These are phyloP conservation scores for Arremon brunneinucha DNA, from an alignment of 2,797 vertebrate genomes.

Conservation along the genomic window DNA sequence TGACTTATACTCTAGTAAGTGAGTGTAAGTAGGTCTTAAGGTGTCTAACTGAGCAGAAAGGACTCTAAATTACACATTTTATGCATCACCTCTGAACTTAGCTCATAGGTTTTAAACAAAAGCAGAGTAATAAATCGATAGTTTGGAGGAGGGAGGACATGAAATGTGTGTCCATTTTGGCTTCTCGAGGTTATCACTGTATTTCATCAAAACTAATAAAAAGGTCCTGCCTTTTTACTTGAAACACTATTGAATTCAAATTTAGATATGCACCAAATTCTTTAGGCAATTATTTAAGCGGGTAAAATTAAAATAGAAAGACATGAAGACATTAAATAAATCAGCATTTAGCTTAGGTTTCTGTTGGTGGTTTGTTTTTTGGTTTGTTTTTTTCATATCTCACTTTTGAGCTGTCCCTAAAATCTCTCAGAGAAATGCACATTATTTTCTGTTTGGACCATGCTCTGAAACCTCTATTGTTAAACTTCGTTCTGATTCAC, in stretches of 20 bases:
- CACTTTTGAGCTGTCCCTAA: not conserved
- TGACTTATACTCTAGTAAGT: constrained; percentile 47
- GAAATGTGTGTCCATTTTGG: constrained; percentile 6
- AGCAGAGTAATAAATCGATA: not conserved
- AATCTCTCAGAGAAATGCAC: not conserved
- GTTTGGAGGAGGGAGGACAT: not conserved
- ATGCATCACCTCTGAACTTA: constrained; percentile 46
- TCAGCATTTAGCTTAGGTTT: not conserved
- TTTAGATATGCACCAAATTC: not conserved
- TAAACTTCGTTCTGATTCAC: not conserved
- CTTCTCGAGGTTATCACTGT: not conserved
- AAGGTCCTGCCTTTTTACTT: not conserved
- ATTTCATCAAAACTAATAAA: constrained; percentile 22
- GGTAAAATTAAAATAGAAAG: not conserved
- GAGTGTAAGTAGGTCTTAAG: constrained; percentile 35
- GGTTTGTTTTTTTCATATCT: not conserved
- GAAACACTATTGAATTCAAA: not conserved
- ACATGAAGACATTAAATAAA: not conserved
- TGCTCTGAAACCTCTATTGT: not conserved
- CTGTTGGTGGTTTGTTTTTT: not conserved
- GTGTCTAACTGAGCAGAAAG: constrained; percentile 48
- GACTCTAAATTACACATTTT: constrained; percentile 23
- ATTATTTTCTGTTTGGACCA: not conserved
- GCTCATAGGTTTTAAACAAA: constrained; percentile 41
- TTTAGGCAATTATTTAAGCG: not conserved